These are phyloP conservation scores for Craterocephalus amniculus DNA, from an alignment of 2,797 vertebrate genomes.

Conservation along the genomic window DNA sequence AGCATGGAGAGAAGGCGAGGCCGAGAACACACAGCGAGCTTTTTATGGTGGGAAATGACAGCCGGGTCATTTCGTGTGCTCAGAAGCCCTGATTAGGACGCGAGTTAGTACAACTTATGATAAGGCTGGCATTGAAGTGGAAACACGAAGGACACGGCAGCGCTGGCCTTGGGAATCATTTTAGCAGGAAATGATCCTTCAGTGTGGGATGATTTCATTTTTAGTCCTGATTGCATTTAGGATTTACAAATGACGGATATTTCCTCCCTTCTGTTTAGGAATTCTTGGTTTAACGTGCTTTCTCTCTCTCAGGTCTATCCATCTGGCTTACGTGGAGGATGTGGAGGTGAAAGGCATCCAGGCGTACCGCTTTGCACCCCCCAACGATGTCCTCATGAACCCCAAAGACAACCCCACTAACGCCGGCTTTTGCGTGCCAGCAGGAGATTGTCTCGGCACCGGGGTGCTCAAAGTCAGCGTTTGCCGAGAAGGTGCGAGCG, in stretches of 20 bases:
- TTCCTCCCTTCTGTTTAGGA: neutral
- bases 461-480: constrained; percentile 88
- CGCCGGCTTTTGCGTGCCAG: constrained; percentile 85
- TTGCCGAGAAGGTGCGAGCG: constrained; percentile 82
- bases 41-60: constrained; percentile 7
- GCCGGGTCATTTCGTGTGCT: constrained; percentile 16
- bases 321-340: constrained; percentile 81
- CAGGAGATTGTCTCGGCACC: constrained; percentile 83
- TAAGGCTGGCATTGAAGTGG: constrained; percentile 2
- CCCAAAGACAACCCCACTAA: constrained; percentile 82
- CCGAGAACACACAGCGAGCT: neutral
- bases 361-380: constrained; percentile 85
- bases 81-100: constrained; percentile 35
- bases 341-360: constrained; percentile 86
- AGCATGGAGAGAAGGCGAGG: neutral
- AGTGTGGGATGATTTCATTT: neutral
- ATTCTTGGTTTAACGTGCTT: neutral
- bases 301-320: constrained; percentile 79
- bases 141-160: neutral
- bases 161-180: neutral
- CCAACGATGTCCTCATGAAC: constrained; percentile 81
- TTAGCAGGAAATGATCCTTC: constrained; percentile 6
- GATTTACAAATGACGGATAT: neutral
- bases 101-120: constrained; percentile 9
- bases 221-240: neutral